Evolutionary conservation across 2,888 invertebrate species (phyloP).

Genomic region (Mimumesa dahlbomi): DNA sequence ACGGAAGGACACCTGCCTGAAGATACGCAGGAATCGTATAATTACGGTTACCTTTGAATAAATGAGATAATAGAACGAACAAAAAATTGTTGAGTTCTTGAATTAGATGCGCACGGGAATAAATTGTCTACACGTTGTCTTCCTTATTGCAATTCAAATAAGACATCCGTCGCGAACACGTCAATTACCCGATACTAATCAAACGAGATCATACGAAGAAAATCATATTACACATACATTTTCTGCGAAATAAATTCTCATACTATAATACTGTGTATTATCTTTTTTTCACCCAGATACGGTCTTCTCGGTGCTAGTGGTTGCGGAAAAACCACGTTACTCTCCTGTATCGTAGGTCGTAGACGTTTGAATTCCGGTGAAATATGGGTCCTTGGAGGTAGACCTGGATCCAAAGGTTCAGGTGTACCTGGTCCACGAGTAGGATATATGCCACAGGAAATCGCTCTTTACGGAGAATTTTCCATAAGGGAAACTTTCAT

Average conservation of each 20-base stretch:
- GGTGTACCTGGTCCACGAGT: constrained; percentile 96
- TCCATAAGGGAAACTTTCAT: constrained; percentile 81
- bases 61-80: too few species aligned
- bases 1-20: background rate
- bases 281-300: constrained; percentile 85
- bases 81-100: too few species aligned
- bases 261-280: background rate
- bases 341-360: constrained; percentile 95
- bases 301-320: constrained; percentile 97
- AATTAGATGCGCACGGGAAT: background rate
- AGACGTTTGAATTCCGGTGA: constrained; percentile 92
- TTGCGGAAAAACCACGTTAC: constrained; percentile 96
- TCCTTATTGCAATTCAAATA: background rate
- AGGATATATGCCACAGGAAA: constrained; percentile 98
- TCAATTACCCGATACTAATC: too few species aligned
- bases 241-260: background rate
- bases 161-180: background rate
- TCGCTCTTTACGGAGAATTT: constrained; percentile 94
- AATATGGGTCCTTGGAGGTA: constrained; percentile 94
- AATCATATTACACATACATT: too few species aligned
- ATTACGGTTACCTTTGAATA: too few species aligned
- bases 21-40: too few species aligned
- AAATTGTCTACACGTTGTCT: background rate
- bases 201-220: too few species aligned
- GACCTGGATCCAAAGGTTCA: constrained; percentile 92